phyloP scores from a whole-genome alignment of 2,888 invertebrate species.

The Entomobrya multifasciata region DNA sequence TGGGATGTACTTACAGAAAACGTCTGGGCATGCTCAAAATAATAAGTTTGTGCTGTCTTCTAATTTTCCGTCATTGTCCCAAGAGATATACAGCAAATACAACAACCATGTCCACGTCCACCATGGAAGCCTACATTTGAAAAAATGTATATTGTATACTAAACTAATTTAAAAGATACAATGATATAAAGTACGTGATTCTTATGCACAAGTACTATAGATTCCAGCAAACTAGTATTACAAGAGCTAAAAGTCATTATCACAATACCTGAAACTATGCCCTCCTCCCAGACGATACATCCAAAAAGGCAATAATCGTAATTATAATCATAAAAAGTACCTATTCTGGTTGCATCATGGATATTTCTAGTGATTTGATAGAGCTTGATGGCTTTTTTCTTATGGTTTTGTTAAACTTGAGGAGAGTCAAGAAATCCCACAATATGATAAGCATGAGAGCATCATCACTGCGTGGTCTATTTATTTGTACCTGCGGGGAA shows the following conservation, averaged over 20 bases:
- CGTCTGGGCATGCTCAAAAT: too few relatives aligned
- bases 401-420: constrained; percentile 19
- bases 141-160: too few relatives aligned
- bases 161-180: too few relatives aligned
- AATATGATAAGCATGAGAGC: constrained; percentile 2
- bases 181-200: too few relatives aligned
- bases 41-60: too few relatives aligned
- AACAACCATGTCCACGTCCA: too few relatives aligned
- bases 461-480: constrained; percentile 50
- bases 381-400: constrained; percentile 41
- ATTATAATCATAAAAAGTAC: constrained; percentile 57
- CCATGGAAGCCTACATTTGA: too few relatives aligned
- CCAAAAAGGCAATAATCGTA: constrained; percentile 58
- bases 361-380: constrained; percentile 47
- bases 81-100: too few relatives aligned
- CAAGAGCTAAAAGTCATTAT: constrained; percentile 49
- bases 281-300: constrained; percentile 29
- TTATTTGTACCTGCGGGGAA: constrained; percentile 58
- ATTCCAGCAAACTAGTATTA: too few relatives aligned
- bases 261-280: neutral
- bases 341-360: constrained; percentile 5
- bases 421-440: neutral
- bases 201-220: too few relatives aligned
- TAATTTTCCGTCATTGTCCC: too few relatives aligned
- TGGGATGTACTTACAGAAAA: constrained; percentile 12